Evolutionary conservation across 2,113 vertebrate species (phyloP), one percentile per base, ranked within the genome.

Genomic region (Marmota monax): DNA sequence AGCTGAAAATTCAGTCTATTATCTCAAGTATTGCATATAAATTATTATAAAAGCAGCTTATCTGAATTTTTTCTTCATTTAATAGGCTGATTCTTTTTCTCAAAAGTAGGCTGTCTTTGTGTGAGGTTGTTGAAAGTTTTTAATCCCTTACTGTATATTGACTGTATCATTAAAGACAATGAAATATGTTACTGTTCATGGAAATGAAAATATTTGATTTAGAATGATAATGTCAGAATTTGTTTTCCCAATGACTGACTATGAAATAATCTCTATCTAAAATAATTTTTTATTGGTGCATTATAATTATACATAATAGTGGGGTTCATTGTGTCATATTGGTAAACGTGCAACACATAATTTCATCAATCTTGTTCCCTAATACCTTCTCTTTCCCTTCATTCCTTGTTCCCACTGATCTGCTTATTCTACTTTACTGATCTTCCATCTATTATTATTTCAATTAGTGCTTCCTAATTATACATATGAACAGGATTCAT

Each of bases 231-330:
- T 23, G 10, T 37, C 65, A 83, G 2, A 14, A 10, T 48, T 96
- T 84, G 0, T 34, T 85, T 92, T 12, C 39, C 51, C 18, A 92
- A 1, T 39, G 42, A 45, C 34, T 92, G 32, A 84, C 34, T 88
- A 72, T n/a, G 87, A 92, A 96, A 95, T 90, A 90, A 90, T 37
- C 2, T 92, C 45, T 92, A 65, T 92, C 45, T 92, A 56, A 5
- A 32, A 32, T 67, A 67, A 63, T 63, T 63, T 58, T 63, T 63
- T 27, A 27, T 63, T 63, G 61, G 23, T 63, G 22, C 61, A 27
- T 63, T 63, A 63, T 27, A 27, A 63, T 27, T 63, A 27, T 27
- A 25, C 23, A 27, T 63, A 25, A 63, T 63, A 63, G 10, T 63
- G 61, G 61, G 58, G 9, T 63, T 63, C 61, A 63, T 25, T 63